Conservation (phyloP, 2,113 vertebrate genomes). For the Bos indicus region DNA sequence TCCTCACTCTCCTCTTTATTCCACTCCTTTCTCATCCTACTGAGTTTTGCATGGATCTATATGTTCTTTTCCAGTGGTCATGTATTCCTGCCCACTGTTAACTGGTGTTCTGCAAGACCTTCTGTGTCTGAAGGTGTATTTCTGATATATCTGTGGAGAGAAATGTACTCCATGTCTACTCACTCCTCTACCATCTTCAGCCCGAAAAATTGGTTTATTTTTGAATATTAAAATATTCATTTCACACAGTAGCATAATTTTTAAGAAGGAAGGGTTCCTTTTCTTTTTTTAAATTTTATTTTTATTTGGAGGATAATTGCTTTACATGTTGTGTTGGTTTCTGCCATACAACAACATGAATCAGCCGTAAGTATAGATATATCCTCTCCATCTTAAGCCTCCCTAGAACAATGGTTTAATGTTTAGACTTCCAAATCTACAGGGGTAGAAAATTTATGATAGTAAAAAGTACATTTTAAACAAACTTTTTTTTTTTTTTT, state of each 20-base stretch:
- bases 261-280: neutral
- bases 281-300: neutral
- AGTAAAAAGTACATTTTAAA: constrained; percentile 17
- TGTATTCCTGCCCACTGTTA: neutral
- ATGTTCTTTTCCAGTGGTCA: neutral
- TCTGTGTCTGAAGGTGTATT: neutral
- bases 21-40: neutral
- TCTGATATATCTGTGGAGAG: neutral
- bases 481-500: neutral
- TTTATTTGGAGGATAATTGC: neutral
- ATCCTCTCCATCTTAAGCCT: neutral
- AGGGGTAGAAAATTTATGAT: neutral
- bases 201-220: neutral
- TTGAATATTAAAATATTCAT: neutral
- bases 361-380: neutral
- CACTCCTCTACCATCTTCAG: neutral
- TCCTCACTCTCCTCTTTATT: neutral
- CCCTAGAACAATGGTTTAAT: neutral
- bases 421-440: constrained; percentile 31
- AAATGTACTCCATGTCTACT: neutral
- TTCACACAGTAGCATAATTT: neutral
- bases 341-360: neutral
- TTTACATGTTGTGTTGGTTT: neutral
- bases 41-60: neutral
- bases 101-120: neutral